A percentile compares a stretch with the other conserved stretches of the same genome.
Conservation (phyloP, 2,797 vertebrate genomes). For the Betta splendens region DNA sequence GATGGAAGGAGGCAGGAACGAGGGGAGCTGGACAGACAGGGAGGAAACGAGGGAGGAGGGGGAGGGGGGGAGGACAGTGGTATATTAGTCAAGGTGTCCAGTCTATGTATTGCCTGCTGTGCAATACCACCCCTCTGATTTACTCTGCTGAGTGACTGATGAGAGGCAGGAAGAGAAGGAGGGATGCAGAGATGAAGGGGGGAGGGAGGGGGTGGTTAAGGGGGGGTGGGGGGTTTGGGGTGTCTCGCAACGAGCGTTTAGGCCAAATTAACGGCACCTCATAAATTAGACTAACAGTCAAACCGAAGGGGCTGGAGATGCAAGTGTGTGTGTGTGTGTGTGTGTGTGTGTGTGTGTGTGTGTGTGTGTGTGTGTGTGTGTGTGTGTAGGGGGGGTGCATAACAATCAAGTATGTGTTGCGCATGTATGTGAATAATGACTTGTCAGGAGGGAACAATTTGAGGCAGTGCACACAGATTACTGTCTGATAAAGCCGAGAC, state of each 20-base stretch:
- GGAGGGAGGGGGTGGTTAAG: slow-evolving; percentile 71
- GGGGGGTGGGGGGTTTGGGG: slow-evolving; percentile 75
- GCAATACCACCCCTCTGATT: slow-evolving; percentile 81
- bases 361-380: slow-evolving; percentile 11
- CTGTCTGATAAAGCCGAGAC: slow-evolving; percentile 70
- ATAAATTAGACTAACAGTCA: slow-evolving; percentile 81
- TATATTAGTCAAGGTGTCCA: slow-evolving; percentile 81
- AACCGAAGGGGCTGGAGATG: slow-evolving; percentile 47
- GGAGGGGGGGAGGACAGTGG: slow-evolving; percentile 60
- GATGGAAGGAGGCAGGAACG: slow-evolving; percentile 34
- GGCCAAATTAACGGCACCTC: slow-evolving; percentile 81
- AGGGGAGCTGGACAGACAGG: slow-evolving; percentile 53
- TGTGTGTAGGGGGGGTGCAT: too few species aligned
- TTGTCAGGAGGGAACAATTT: slow-evolving; percentile 70
- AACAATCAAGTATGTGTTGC: slow-evolving; percentile 34
- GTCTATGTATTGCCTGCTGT: slow-evolving; percentile 81
- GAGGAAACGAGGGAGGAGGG: slow-evolving; percentile 57
- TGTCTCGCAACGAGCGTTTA: slow-evolving; percentile 78
- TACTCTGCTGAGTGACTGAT: slow-evolving; percentile 79
- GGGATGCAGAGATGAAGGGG: slow-evolving; percentile 67
- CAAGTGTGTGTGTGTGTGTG: slow-evolving; percentile 5
- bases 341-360: neutral
- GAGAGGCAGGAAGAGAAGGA: slow-evolving; percentile 64
- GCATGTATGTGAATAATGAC: slow-evolving; percentile 67
- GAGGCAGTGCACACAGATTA: slow-evolving; percentile 69